phyloP scores from a whole-genome alignment of 2,113 vertebrate species.

The Charadrius vociferus region DNA sequence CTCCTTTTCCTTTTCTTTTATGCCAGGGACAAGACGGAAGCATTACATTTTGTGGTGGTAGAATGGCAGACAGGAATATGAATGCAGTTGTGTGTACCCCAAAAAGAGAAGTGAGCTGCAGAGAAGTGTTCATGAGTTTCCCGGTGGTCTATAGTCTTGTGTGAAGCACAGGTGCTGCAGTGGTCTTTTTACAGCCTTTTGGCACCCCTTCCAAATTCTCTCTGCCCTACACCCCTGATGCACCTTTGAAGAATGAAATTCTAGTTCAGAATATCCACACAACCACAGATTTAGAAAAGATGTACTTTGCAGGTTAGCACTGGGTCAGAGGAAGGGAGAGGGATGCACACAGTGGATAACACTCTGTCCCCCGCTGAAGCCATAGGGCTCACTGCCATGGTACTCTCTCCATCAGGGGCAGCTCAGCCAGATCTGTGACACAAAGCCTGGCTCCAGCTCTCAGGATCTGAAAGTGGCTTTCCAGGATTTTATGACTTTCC shows the following conservation, averaged over 20 bases:
- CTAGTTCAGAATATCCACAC: background rate
- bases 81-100: background rate
- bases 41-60: background rate
- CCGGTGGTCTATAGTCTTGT: background rate
- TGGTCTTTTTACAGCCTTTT: background rate
- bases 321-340: background rate
- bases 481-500: background rate
- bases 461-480: background rate
- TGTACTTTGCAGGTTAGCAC: background rate
- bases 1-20: background rate
- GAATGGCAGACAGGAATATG: background rate
- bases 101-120: background rate
- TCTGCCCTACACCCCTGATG: background rate
- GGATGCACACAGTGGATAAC: too few relatives aligned
- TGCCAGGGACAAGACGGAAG: background rate
- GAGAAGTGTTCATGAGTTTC: background rate
- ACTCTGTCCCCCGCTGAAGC: background rate
- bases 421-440: background rate
- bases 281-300: background rate
- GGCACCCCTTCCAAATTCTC: background rate
- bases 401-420: background rate
- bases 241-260: background rate
- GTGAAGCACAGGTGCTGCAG: background rate
- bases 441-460: background rate
- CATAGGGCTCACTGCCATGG: background rate